Conservation (phyloP, 2,113 vertebrate species). For the Ptilonorhynchus violaceus region DNA sequence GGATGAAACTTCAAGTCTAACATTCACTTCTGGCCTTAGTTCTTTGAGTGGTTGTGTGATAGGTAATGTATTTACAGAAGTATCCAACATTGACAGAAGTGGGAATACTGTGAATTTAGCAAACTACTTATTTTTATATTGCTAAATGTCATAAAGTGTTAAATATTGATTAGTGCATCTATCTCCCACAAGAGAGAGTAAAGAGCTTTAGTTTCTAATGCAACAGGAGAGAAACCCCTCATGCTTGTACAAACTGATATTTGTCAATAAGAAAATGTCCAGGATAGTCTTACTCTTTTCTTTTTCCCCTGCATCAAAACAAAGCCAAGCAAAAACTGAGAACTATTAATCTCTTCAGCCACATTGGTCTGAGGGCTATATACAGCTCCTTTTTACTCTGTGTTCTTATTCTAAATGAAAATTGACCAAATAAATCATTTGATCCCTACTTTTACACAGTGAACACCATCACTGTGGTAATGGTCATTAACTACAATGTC, state of each 20-base stretch:
- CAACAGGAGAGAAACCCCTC: neutral
- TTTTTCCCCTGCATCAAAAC: neutral
- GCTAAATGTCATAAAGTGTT: neutral
- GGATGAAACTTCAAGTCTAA: neutral
- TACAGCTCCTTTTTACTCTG: neutral
- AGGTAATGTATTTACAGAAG: neutral
- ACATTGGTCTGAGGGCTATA: neutral
- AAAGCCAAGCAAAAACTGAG: neutral
- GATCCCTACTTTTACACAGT: neutral
- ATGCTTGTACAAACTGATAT: neutral
- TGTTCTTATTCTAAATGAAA: neutral
- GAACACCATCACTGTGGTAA: neutral
- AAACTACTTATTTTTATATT: neutral
- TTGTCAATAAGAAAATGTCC: neutral
- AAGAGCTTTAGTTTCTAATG: neutral
- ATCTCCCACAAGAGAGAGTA: neutral
- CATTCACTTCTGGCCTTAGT: neutral
- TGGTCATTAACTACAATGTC: neutral
- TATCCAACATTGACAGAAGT: neutral
- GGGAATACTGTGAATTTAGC: neutral
- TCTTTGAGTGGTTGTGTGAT: neutral
- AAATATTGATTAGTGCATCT: neutral
- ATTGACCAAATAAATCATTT: neutral
- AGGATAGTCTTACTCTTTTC: neutral
- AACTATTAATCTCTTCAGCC: neutral